Conservation (phyloP, 2,888 invertebrate genomes). For the Amphiduros pacificus region DNA sequence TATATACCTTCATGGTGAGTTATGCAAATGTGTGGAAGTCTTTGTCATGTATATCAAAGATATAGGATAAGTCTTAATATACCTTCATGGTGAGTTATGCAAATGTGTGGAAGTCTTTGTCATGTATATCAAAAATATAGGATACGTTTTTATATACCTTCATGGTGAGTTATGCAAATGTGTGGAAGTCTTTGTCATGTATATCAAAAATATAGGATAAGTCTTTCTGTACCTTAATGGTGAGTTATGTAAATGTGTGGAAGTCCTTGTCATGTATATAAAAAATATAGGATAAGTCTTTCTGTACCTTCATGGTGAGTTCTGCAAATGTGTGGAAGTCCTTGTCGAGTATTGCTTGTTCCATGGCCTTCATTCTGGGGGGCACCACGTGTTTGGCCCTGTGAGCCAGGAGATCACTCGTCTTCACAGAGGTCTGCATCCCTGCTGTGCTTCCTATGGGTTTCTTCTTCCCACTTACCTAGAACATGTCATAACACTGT, state of each 20-base stretch:
- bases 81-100: conserved; percentile 77
- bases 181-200: conserved; percentile 72
- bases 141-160: conserved; percentile 57
- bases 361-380: conserved; percentile 68
- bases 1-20: conserved; percentile 79
- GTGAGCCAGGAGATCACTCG: conserved; percentile 79
- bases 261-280: conserved; percentile 74
- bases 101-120: not conserved
- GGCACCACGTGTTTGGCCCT: conserved; percentile 77
- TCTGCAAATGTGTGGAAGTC: conserved; percentile 87
- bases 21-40: conserved; percentile 87
- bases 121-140: not conserved
- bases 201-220: conserved; percentile 59
- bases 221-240: conserved; percentile 71
- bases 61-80: not conserved
- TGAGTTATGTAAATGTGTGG: conserved; percentile 80
- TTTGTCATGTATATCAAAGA: conserved; percentile 50
- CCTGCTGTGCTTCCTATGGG: conserved; percentile 84
- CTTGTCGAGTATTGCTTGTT: conserved; percentile 67
- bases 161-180: conserved; percentile 91
- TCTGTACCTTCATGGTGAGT: conserved; percentile 78
- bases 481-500: too few species aligned
- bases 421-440: conserved; percentile 80
- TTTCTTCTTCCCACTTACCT: conserved; percentile 72
- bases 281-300: not conserved